Conservation (phyloP, 2,113 vertebrate species). For the Brachionichthys hirsutus region DNA sequence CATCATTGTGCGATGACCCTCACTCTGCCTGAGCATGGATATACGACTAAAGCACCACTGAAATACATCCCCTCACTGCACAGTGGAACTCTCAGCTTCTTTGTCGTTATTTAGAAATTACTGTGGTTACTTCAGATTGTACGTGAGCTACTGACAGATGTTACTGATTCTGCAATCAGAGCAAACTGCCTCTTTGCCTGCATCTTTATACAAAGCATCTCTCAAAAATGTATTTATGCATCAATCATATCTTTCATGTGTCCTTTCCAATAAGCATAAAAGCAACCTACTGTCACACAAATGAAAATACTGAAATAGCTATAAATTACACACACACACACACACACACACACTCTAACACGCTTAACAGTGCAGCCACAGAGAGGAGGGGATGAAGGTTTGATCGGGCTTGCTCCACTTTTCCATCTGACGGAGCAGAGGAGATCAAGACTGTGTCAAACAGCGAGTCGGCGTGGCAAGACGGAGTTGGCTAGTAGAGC, state of each 20-base stretch:
- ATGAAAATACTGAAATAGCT: conserved; percentile 8
- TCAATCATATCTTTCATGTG: conserved; percentile 2
- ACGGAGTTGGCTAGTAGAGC: conserved; percentile 62
- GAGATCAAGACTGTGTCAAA: conserved; percentile 73
- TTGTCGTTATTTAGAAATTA: conserved; percentile 29
- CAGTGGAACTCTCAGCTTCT: conserved; percentile 11
- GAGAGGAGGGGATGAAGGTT: conserved; percentile 29
- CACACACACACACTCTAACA: background rate
- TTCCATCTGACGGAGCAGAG: conserved; percentile 75
- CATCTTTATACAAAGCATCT: background rate
- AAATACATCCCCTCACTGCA: background rate
- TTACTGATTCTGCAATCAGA: conserved; percentile 5
- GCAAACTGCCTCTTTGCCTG: conserved; percentile 7
- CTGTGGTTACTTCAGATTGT: conserved; percentile 6
- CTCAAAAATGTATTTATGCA: conserved; percentile 15
- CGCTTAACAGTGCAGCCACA: conserved; percentile 31
- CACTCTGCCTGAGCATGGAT: background rate
- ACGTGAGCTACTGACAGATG: background rate
- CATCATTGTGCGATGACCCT: conserved; percentile 47
- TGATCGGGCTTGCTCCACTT: conserved; percentile 73
- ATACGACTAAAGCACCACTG: too few relatives aligned
- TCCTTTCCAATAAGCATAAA: conserved; percentile 1
- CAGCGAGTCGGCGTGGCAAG: conserved; percentile 47
- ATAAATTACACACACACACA: conserved; percentile 8
- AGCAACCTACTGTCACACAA: conserved; percentile 2